A percentile compares a stretch with the other conserved stretches of the same genome.
These are phyloP conservation scores for Choristoneura rosaceana DNA, from an alignment of 2,888 invertebrate genomes.

Conservation along the genomic window DNA sequence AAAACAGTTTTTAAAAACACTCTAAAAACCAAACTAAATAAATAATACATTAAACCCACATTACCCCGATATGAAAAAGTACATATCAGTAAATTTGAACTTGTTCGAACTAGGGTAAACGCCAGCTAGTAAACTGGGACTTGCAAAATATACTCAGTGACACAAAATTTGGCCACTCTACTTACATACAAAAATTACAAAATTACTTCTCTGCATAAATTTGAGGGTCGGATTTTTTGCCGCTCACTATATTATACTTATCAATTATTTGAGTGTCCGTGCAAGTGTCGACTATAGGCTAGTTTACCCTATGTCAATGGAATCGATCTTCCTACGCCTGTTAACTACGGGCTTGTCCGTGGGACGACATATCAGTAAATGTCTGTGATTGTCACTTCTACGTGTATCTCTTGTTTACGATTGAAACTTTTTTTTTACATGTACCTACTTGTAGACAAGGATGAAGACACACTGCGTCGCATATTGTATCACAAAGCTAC, in stretches of 20 bases:
- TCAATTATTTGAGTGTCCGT: neutral
- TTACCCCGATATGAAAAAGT: constrained; percentile 19
- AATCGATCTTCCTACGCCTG: neutral
- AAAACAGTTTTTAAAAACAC: constrained; percentile 52
- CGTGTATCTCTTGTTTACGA: neutral
- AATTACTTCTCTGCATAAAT: too few species aligned
- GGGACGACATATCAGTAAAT: neutral
- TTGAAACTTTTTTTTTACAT: constrained; percentile 4
- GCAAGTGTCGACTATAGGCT: neutral
- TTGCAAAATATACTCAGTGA: neutral
- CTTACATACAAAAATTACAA: too few species aligned
- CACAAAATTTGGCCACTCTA: too few species aligned
- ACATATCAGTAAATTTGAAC: neutral
- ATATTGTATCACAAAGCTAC: neutral
- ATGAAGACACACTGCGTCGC: neutral
- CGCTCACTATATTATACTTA: neutral
- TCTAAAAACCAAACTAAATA: constrained; percentile 42
- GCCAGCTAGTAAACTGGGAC: neutral
- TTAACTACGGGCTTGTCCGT: neutral
- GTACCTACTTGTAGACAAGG: neutral
- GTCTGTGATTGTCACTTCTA: neutral
- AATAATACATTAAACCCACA: constrained; percentile 46
- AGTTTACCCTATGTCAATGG: neutral
- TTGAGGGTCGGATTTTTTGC: too few species aligned
- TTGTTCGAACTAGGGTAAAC: constrained; percentile 1